Evolutionary conservation across 2,888 invertebrate species (phyloP).

Genomic region (Ypsolopha scabrella): DNA sequence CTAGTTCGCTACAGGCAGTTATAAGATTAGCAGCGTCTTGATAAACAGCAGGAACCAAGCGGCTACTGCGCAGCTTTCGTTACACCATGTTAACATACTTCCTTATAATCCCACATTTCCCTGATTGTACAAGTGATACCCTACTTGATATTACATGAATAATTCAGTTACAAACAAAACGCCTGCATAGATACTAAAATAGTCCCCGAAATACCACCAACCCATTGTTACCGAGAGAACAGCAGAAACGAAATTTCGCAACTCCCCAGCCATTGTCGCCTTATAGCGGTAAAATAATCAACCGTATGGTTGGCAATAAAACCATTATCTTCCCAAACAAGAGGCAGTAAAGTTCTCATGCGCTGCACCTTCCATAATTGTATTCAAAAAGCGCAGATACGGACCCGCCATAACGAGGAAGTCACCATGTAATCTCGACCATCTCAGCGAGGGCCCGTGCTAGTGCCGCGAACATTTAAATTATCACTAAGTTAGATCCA

Average conservation of each 20-base stretch:
- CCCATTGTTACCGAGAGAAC: too few relatives aligned
- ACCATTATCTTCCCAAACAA: constrained; percentile 4
- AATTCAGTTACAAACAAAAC: too few relatives aligned
- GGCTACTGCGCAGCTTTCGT: constrained; percentile 2
- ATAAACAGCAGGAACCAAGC: constrained; percentile 4
- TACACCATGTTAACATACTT: constrained; percentile 2
- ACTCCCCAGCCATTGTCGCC: not conserved
- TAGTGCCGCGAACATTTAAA: constrained; percentile 62
- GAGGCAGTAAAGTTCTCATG: constrained; percentile 3
- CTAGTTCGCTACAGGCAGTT: not conserved
- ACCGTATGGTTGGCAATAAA: constrained; percentile 1
- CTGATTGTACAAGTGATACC: not conserved
- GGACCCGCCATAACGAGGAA: constrained; percentile 52
- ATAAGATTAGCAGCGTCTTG: constrained; percentile 1
- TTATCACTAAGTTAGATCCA: constrained; percentile 62
- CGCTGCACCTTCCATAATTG: constrained; percentile 36
- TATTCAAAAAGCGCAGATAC: constrained; percentile 54
- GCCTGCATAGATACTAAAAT: too few relatives aligned
- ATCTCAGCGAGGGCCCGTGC: constrained; percentile 34
- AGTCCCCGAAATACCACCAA: too few relatives aligned
- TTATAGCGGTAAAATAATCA: not conserved
- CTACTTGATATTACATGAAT: not conserved
- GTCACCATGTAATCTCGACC: constrained; percentile 50
- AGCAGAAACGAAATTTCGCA: not conserved
- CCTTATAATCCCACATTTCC: not conserved